Evolutionary conservation across 2,797 vertebrate species (phyloP), one percentile per base, ranked within the genome.

Genomic region (Sciurus carolinensis): DNA sequence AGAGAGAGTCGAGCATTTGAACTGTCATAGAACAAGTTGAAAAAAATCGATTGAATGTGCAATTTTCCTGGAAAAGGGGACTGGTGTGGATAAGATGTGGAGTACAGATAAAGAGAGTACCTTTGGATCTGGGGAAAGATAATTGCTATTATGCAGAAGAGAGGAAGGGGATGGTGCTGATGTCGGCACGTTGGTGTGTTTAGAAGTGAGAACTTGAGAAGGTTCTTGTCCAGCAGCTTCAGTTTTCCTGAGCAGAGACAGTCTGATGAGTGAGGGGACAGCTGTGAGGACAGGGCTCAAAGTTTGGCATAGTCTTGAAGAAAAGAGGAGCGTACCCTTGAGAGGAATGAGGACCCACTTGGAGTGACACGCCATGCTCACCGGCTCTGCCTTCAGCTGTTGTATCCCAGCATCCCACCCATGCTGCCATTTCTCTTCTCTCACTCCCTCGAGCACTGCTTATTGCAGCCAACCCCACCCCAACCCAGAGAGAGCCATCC

Each of bases 11-110:
- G 26, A 54, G n/a, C 44, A 82, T 87, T 88, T 87, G 64, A 79
- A 24, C 30, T 85, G 30, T 87, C 36, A 87, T 87, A 76, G 83
- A 57, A 69, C 26, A 66, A 90, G 22, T 80, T 92, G 66, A 97
- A 92, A 84, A n/a, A 94, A 89, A 91, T 22, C 44, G 59, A 83
- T 39, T 2, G 36, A 90, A 28, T 62, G 89, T 57, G 50, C 69
- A 44, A 87, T 85, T 88, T 93, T 59, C 33, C n/a, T 54, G 50
- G 39, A 50, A 59, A 87, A n/a, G 5, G 1, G 39, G 67, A 33
- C 54, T 66, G 7, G 8, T 62, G 59, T 77, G 22, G 42, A 54
- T 52, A 90, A 72, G 7, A 69, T 47, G 7, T 30, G 72, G 47
- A 66, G 2, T 54, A n/a, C 30, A 93, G 50, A 50, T 66, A 73